Base-by-base conservation (phyloP, 2,113 vertebrate species). In the Leucoraja erinaceus region DNA sequence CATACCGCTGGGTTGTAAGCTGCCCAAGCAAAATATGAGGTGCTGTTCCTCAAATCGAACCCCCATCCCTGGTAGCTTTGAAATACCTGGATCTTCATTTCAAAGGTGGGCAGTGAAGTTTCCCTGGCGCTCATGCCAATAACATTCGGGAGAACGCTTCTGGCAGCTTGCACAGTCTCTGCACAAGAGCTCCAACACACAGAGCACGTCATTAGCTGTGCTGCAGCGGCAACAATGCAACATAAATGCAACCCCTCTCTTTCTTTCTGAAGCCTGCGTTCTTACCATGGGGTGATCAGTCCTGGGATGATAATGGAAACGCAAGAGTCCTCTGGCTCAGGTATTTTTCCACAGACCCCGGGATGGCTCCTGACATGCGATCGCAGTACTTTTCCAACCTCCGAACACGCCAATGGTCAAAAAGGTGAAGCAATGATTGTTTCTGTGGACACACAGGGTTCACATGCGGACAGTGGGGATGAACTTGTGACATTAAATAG, bases 391-490 rank as follows among this genome's bases (percentile, higher is more conserved):
- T 88, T 88, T 88, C 83, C 59, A 31, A 88, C 22, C n/a, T 31
- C 7, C 12, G 28, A 31, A 63, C 63, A 28, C 31, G 59, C n/a
- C 83, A 88, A 66, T 88, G 59, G 70, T 14, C 83, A 88, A 18
- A 59, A 18, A 31, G 31, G 70, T 88, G 83, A 88, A 61, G 83
- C 83, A 88, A 88, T 33, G 28, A 66, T 88, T 18, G 11, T n/a
- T 88, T 63, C 38, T 88, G 83, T 88, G 59, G 83, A 88, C 83
- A 88, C 83, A 88, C 83, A 16, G 81, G 3, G 3, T 66, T 88
- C 59, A 88, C 83, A 66, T 88, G 28, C 59, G 2, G 59, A 88
- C 83, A 88, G 83, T 47, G 5, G 56, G 28, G 59, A 88, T 88
- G 28, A 88, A 88, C 61, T 63, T 66, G 59, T n/a, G 83, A 31